Evolutionary conservation across 2,888 invertebrate genomes (phyloP).

Genomic region (Drosophila flavopinicola): DNA sequence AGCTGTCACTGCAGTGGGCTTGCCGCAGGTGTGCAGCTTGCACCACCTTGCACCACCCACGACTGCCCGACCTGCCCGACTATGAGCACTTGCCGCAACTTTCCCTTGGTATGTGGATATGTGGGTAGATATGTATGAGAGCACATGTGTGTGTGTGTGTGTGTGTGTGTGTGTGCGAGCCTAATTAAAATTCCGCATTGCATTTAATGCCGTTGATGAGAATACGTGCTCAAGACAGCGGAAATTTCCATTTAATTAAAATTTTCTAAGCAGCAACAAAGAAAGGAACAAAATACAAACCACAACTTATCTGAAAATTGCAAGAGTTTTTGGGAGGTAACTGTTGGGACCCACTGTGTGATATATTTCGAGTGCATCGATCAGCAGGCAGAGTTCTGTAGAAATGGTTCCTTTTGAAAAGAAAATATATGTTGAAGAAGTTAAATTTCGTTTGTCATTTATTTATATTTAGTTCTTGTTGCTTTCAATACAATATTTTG

Average conservation of each 20-base stretch:
- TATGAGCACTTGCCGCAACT: too few relatives aligned
- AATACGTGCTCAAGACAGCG: conserved; percentile 75
- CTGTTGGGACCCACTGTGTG: background rate
- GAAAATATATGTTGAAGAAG: too few relatives aligned
- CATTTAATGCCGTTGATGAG: conserved; percentile 76
- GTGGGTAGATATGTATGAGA: too few relatives aligned
- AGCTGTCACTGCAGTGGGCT: conserved; percentile 3
- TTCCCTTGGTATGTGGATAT: too few relatives aligned
- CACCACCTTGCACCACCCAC: conserved; percentile 1
- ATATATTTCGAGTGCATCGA: background rate
- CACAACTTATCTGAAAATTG: conserved; percentile 14
- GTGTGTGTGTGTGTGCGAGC: conserved; percentile 40
- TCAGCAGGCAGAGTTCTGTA: too few relatives aligned
- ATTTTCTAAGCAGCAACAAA: conserved; percentile 40
- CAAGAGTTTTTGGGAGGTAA: too few relatives aligned
- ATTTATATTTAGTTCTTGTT: conserved; percentile 50
- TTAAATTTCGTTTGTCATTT: conserved; percentile 40
- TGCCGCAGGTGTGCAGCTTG: conserved; percentile 6
- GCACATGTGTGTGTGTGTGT: conserved; percentile 21
- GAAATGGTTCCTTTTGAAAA: too few relatives aligned
- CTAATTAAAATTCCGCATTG: conserved; percentile 79
- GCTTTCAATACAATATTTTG: conserved; percentile 54
- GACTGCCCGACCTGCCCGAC: too few relatives aligned
- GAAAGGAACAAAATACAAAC: conserved; percentile 3
- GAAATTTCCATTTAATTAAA: conserved; percentile 77